A percentile compares a stretch with the other conserved stretches of the same genome.
phyloP scores from a whole-genome alignment of 2,113 vertebrate genomes.

The Nestor notabilis region DNA sequence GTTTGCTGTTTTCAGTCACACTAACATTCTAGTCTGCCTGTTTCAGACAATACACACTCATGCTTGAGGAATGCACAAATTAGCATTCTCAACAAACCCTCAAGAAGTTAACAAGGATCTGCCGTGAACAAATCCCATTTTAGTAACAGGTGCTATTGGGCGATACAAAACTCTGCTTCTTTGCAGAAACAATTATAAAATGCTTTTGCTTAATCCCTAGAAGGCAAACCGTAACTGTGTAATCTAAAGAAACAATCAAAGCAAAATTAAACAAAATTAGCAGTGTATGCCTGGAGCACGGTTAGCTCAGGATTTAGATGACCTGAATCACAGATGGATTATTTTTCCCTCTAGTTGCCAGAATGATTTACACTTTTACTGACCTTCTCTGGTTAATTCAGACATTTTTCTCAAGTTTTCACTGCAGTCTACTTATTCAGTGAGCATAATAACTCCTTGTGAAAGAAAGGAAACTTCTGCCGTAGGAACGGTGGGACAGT shows the following conservation, averaged over 20 bases:
- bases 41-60: neutral
- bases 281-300: neutral
- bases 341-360: neutral
- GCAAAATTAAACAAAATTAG: slow-evolving; percentile 53
- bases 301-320: neutral
- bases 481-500: neutral
- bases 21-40: neutral
- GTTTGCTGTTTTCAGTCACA: neutral
- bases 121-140: neutral
- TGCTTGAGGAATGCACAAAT: neutral
- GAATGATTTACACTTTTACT: slow-evolving; percentile 44
- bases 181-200: neutral
- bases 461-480: neutral
- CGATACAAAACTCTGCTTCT: neutral
- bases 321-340: slow-evolving; percentile 14
- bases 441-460: neutral
- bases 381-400: slow-evolving; percentile 2
- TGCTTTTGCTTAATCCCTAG: neutral
- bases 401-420: slow-evolving; percentile 12
- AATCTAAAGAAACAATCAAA: slow-evolving; percentile 44
- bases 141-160: neutral
- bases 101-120: neutral
- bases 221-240: slow-evolving; percentile 12
- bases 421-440: neutral
- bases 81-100: neutral